A percentile compares a stretch with the other conserved stretches of the same genome.
Evolutionary conservation across 2,888 invertebrate species (phyloP).

Genomic region (Scelioninae gen. 2): DNA sequence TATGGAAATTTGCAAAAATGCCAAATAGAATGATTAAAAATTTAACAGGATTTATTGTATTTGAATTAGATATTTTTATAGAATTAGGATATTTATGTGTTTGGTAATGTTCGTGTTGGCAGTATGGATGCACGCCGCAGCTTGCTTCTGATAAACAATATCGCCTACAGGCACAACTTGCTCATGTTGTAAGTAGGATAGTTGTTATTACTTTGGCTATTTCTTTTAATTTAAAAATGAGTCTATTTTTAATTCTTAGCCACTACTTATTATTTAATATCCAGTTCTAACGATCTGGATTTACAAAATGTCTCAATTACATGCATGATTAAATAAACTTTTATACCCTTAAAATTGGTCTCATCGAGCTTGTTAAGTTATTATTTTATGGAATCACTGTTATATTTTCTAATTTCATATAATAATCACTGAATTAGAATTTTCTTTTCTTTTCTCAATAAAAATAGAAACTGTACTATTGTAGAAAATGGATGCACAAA

Average conservation of each 20-base stretch:
- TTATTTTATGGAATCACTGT: constrained; percentile 42
- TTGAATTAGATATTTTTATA: constrained; percentile 63
- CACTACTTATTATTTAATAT: neutral
- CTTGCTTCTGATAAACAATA: constrained; percentile 84
- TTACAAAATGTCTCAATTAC: constrained; percentile 34
- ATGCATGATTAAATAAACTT: constrained; percentile 35
- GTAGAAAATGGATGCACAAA: constrained; percentile 45
- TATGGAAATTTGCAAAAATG: too few species aligned
- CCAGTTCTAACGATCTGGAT: neutral
- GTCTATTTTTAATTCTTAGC: constrained; percentile 25
- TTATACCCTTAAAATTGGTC: constrained; percentile 35
- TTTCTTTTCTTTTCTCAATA: constrained; percentile 2
- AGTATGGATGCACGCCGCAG: constrained; percentile 81
- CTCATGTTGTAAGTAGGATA: constrained; percentile 82
- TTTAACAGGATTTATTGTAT: constrained; percentile 48
- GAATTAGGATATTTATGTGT: constrained; percentile 72
- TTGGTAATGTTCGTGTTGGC: constrained; percentile 75
- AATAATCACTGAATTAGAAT: constrained; percentile 28
- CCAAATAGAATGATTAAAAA: too few species aligned
- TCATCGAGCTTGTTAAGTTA: constrained; percentile 47
- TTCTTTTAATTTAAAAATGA: constrained; percentile 34
- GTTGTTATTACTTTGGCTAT: constrained; percentile 66
- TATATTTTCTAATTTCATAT: constrained; percentile 27
- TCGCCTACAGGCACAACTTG: constrained; percentile 83
- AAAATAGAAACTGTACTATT: constrained; percentile 33